Evolutionary conservation across 2,113 vertebrate genomes (phyloP).

Genomic region (Psittacara wagleri): DNA sequence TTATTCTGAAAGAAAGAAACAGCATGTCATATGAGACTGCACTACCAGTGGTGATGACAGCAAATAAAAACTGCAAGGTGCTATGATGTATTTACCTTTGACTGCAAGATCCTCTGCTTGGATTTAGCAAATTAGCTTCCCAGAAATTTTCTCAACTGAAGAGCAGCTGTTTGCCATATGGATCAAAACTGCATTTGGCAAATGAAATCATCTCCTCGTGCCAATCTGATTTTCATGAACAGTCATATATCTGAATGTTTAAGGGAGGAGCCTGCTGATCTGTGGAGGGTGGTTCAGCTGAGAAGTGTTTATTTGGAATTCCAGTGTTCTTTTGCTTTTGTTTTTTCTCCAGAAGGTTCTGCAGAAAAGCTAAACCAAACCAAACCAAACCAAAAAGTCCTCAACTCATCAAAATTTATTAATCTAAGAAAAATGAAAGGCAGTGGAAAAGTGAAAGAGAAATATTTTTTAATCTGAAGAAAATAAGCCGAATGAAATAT

Average conservation of each 20-base stretch:
- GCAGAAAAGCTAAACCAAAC: background rate
- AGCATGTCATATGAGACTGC: background rate
- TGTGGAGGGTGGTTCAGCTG: background rate
- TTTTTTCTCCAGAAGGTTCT: background rate
- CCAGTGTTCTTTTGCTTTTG: background rate
- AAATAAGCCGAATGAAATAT: background rate
- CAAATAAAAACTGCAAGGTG: constrained; percentile 9
- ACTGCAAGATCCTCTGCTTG: background rate
- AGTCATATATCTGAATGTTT: constrained; percentile 11
- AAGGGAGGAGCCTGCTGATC: background rate
- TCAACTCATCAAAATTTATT: background rate
- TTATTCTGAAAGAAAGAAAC: background rate
- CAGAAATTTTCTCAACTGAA: constrained; percentile 30
- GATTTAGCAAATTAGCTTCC: constrained; percentile 32
- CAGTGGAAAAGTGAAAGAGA: background rate
- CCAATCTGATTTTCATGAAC: constrained; percentile 57
- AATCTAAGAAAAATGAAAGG: background rate
- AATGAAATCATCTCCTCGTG: constrained; percentile 8
- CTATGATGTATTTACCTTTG: background rate
- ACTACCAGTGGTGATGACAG: background rate
- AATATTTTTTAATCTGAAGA: background rate
- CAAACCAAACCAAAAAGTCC: background rate
- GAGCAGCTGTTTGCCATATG: constrained; percentile 62
- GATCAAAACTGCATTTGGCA: constrained; percentile 36
- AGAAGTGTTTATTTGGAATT: constrained; percentile 15